Base-by-base conservation (phyloP, 2,888 invertebrate genomes). In the Phortica magna region DNA sequence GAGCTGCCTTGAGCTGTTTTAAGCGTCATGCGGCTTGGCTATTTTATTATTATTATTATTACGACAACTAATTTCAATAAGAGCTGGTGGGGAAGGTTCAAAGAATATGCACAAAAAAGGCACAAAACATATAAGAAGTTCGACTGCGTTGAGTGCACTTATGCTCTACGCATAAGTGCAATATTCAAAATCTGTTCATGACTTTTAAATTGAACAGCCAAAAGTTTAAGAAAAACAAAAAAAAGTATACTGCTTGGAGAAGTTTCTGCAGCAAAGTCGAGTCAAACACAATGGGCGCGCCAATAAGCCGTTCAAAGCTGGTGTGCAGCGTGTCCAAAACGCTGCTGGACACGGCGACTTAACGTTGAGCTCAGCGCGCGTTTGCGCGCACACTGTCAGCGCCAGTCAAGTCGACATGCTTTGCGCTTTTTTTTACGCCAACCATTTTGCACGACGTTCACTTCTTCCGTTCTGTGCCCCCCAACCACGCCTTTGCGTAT, bases 371-470 rank as follows among this genome's bases (percentile, higher is more conserved):
- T n/a, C 55, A 48, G 48, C 17, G 7, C 0, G 19, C 17, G 2
- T 31, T 43, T 68, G 42, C 43, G 68, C 53, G 48, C 31, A 6
- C 22, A 12, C 55, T 71, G 70, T 71, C 55, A 71, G 70, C 31
- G 42, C 14, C 70, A 70, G 31, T n/a, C 7, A 39, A 39, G 70
- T 19, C 48, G 19, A 17, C 10, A 12, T 2, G 14, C 53, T 70
- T 72, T 14, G 10, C 14, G 14, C 14, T 39, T 42, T 72, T 74
- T 43, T 10, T n/a, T 61, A 22, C 59, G 59, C 17, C 31, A 4
- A 31, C 31, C 31, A 31, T 31, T 31, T 31, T 31, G 31, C 31
- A 0, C 31, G 31, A 31, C 31, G 31, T 31, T 31, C 31, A 4
- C 31, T 31, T 31, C 31, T 31, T 31, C 31, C 31, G 31, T 31